These are phyloP conservation scores for Dendrocopos noguchii DNA, from an alignment of 2,113 vertebrate genomes.

Conservation along the genomic window DNA sequence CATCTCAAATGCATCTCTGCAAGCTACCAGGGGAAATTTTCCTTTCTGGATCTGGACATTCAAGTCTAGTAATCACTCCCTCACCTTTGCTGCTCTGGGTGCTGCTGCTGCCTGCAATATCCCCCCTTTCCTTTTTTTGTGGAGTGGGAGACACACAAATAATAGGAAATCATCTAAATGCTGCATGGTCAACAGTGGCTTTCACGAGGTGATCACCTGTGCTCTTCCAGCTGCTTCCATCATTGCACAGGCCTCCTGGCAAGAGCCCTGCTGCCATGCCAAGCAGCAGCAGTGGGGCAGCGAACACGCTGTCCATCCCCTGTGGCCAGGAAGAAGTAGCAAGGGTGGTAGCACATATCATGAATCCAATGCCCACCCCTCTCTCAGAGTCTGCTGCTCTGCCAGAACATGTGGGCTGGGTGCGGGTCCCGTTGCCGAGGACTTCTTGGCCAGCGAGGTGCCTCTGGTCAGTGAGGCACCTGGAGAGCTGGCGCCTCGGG, in stretches of 20 bases:
- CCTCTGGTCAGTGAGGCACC: not conserved
- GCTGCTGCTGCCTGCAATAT: not conserved
- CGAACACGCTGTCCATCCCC: not conserved
- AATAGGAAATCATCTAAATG: not conserved
- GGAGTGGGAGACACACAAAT: not conserved
- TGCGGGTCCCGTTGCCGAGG: not conserved
- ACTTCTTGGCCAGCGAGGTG: not conserved
- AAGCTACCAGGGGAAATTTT: not conserved
- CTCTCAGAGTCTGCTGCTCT: not conserved
- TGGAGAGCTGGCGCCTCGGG: not conserved
- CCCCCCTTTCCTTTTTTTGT: rapidly evolving
- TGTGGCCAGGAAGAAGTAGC: not conserved
- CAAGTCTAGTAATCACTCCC: not conserved
- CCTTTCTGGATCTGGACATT: not conserved
- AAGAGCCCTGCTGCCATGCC: rapidly evolving
- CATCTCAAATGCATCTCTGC: not conserved
- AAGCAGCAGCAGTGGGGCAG: rapidly evolving
- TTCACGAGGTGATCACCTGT: rapidly evolving
- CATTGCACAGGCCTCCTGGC: rapidly evolving
- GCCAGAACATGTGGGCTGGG: not conserved
- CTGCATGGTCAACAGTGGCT: not conserved
- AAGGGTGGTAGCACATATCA: not conserved
- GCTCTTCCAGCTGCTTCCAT: not conserved
- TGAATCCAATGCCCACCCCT: not conserved
- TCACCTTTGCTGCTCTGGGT: not conserved